A percentile compares a stretch with the other conserved stretches of the same genome.
phyloP scores from a whole-genome alignment of 2,888 invertebrate genomes.

The Monochamus alternatus region DNA sequence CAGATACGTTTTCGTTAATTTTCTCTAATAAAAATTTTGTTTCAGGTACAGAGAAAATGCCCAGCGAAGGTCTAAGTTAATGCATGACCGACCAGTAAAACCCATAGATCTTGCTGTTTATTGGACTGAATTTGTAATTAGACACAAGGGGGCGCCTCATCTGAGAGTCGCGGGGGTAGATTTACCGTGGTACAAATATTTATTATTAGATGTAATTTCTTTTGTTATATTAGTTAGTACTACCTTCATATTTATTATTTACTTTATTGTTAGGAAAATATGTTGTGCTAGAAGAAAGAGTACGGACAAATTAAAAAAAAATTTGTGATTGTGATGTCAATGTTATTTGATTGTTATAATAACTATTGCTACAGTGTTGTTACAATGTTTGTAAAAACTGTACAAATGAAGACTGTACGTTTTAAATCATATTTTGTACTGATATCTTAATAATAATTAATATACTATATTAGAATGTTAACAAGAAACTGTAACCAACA shows the following conservation, averaged over 20 bases:
- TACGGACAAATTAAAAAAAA: slow-evolving; percentile 19
- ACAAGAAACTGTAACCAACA: too few species aligned
- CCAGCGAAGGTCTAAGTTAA: slow-evolving; percentile 50
- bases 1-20: too few species aligned
- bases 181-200: slow-evolving; percentile 59
- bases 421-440: too few species aligned
- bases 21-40: not conserved
- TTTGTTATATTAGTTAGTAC: slow-evolving; percentile 7
- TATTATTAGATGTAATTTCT: slow-evolving; percentile 53
- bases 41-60: slow-evolving; percentile 54
- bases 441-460: too few species aligned
- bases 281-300: slow-evolving; percentile 3
- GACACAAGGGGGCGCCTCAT: slow-evolving; percentile 59
- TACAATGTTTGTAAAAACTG: too few species aligned
- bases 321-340: not conserved
- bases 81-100: slow-evolving; percentile 55
- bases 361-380: too few species aligned
- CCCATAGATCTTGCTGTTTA: slow-evolving; percentile 56
- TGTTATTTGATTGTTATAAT: too few species aligned
- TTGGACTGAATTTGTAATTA: slow-evolving; percentile 60
- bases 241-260: not conserved
- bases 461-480: too few species aligned
- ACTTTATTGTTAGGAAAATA: slow-evolving; percentile 1
- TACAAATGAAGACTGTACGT: too few species aligned
- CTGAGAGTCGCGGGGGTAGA: slow-evolving; percentile 56